Conservation (phyloP, 2,888 invertebrate genomes). For the Doris montereyensis region DNA sequence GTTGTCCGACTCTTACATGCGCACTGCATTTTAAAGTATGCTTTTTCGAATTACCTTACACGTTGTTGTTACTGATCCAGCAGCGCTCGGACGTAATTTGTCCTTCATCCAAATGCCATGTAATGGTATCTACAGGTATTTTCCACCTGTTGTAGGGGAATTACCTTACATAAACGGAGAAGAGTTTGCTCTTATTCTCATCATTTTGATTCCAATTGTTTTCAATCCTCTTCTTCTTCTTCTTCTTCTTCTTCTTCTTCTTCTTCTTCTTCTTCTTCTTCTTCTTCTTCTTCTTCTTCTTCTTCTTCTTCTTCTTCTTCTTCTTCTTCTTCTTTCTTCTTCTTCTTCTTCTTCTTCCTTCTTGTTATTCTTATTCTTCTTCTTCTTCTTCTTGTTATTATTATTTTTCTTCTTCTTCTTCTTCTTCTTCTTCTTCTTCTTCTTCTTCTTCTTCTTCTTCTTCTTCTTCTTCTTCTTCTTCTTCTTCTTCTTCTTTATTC, state of each 20-base stretch:
- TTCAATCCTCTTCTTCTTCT: not conserved
- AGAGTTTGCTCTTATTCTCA: no score
- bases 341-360: not conserved
- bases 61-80: no score
- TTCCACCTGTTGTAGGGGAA: no score
- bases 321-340: not conserved
- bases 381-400: not conserved
- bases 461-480: not conserved
- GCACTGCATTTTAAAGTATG: no score
- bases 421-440: not conserved
- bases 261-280: not conserved
- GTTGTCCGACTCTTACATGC: no score
- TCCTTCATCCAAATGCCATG: no score
- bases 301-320: not conserved
- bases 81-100: no score
- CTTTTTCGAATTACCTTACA: no score
- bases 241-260: not conserved
- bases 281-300: not conserved
- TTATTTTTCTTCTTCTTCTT: not conserved
- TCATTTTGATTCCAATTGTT: no score
- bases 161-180: no score
- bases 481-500: not conserved
- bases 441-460: constrained; percentile 1
- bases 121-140: no score
- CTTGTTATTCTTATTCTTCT: not conserved